Conservation (phyloP, 2,797 vertebrate genomes). For the Staurois parvus region DNA sequence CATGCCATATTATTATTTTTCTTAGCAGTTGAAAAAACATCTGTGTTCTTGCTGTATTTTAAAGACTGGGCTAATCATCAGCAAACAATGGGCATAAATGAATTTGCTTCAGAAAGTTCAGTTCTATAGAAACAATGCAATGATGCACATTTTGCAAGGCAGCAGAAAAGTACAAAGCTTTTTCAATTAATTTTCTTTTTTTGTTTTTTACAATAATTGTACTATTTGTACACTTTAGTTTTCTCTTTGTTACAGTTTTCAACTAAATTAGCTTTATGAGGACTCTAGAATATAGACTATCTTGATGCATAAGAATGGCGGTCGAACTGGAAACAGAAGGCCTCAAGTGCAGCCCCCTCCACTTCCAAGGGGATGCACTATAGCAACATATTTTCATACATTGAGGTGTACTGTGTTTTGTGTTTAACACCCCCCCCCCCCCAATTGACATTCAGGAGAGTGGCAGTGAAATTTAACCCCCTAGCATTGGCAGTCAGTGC, state of each 20-base stretch:
- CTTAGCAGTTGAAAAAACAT: conserved; percentile 41
- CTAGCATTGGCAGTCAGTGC: too few species aligned
- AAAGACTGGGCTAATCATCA: conserved; percentile 39
- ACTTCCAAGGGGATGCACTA: too few species aligned
- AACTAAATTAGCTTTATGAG: not conserved
- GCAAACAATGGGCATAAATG: conserved; percentile 57
- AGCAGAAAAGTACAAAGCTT: conserved; percentile 43
- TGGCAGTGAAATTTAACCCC: too few species aligned
- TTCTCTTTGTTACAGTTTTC: conserved; percentile 26
- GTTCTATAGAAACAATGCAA: conserved; percentile 53
- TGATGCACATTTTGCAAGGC: conserved; percentile 45
- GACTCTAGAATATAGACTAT: not conserved
- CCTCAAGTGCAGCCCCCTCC: too few species aligned
- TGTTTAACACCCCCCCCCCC: too few species aligned
- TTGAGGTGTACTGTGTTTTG: too few species aligned
- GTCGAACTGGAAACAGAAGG: too few species aligned
- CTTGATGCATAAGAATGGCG: not conserved
- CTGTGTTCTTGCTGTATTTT: conserved; percentile 45
- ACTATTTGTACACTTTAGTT: not conserved
- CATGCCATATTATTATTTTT: conserved; percentile 53
- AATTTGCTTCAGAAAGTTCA: conserved; percentile 42
- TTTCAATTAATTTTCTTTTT: conserved; percentile 51
- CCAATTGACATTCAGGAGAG: too few species aligned
- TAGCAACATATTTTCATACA: too few species aligned
- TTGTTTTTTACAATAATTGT: not conserved